Conservation (phyloP, 2,888 invertebrate species). For the Pandemis heparana region DNA sequence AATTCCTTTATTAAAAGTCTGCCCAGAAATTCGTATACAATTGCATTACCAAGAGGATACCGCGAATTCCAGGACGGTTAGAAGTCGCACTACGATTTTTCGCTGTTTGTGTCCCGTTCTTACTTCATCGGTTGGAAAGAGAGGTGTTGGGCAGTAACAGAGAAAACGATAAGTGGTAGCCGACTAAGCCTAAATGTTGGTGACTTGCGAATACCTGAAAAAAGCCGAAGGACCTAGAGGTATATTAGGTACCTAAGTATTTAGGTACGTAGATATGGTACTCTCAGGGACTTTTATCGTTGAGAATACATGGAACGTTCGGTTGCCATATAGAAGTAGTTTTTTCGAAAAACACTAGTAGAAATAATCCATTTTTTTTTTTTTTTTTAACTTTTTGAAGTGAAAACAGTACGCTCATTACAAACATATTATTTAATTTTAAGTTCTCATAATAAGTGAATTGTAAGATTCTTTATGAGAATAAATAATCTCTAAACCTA, state of each 20-base stretch:
- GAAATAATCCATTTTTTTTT: too few species aligned
- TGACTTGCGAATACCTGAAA: conserved; percentile 1
- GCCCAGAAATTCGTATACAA: neutral
- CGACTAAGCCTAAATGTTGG: neutral
- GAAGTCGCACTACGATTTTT: neutral
- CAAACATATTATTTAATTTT: too few species aligned
- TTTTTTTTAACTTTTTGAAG: too few species aligned
- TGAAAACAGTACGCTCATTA: too few species aligned
- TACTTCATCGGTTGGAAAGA: neutral
- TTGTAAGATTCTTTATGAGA: too few species aligned
- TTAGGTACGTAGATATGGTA: too few species aligned
- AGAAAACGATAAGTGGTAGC: neutral
- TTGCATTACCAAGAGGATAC: neutral
- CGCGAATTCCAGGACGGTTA: neutral
- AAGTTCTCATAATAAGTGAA: too few species aligned
- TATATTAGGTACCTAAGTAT: neutral
- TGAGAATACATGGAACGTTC: too few species aligned
- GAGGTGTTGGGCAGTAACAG: neutral
- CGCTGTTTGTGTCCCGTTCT: neutral
- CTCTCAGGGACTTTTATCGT: too few species aligned
- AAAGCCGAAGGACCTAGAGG: neutral
- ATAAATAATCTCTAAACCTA: too few species aligned
- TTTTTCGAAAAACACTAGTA: too few species aligned
- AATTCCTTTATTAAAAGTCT: neutral
- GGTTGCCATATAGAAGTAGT: too few species aligned